These are phyloP conservation scores for Lepidurus arcticus DNA, from an alignment of 1,140 invertebrate genomes.

Conservation along the genomic window DNA sequence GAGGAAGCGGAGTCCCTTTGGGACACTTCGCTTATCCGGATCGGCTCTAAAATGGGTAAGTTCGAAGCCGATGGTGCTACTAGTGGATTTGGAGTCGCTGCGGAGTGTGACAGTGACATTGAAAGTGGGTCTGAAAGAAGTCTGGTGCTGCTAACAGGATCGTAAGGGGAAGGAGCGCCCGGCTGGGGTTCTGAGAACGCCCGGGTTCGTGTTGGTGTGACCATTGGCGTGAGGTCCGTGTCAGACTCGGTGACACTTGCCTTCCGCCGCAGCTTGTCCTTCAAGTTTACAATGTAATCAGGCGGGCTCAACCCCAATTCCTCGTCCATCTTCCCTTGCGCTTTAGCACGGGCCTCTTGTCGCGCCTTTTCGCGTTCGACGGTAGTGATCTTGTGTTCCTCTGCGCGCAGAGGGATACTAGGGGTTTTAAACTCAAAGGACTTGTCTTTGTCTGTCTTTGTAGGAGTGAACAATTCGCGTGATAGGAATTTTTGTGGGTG, in stretches of 20 bases:
- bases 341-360: conserved; percentile 60
- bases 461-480: conserved; percentile 25
- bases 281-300: conserved; percentile 55
- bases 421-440: conserved; percentile 32
- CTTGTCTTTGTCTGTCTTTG: conserved; percentile 26
- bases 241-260: conserved; percentile 43
- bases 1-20: conserved; percentile 17
- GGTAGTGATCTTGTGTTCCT: conserved; percentile 47
- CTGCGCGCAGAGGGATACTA: conserved; percentile 42
- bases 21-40: neutral
- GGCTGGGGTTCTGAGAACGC: conserved; percentile 36
- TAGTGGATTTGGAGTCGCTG: neutral
- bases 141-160: neutral
- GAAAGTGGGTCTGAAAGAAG: neutral
- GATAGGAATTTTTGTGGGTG: neutral
- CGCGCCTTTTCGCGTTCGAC: conserved; percentile 54
- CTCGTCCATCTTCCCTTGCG: conserved; percentile 62
- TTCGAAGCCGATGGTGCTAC: conserved; percentile 3
- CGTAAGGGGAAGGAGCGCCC: neutral
- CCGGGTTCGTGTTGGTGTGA: conserved; percentile 31
- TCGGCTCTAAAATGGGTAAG: neutral
- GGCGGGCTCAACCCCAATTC: conserved; percentile 66
- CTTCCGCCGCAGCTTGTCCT: conserved; percentile 51
- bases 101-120: neutral
- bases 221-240: neutral